Conservation (phyloP, 2,797 vertebrate species). For the Pachyuromys duprasi region DNA sequence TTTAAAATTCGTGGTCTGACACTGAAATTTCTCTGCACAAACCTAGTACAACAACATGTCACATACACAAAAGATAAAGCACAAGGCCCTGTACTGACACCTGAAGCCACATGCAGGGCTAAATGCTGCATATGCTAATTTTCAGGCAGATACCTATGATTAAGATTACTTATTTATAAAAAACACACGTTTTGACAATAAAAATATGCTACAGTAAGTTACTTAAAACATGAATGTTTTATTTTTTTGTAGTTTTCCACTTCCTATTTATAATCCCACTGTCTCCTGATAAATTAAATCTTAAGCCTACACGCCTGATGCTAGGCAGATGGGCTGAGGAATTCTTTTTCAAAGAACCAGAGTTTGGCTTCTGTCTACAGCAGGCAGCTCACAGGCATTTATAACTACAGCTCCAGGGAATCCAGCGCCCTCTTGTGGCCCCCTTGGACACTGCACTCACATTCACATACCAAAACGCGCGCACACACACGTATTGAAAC, state of each 20-base stretch:
- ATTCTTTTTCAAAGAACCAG: not conserved
- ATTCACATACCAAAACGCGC: not conserved
- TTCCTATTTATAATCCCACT: not conserved
- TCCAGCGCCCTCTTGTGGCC: not conserved
- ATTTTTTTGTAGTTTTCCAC: not conserved
- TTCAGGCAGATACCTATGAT: not conserved
- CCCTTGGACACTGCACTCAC: not conserved
- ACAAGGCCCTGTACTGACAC: not conserved
- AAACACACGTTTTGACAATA: not conserved
- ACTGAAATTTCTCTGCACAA: not conserved
- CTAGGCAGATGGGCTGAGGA: not conserved
- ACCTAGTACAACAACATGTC: not conserved
- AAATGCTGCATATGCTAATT: not conserved
- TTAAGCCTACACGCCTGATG: not conserved
- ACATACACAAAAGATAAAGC: not conserved
- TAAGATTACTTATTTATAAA: not conserved
- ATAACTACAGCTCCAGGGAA: too few relatives aligned
- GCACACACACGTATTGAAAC: not conserved
- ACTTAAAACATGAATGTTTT: not conserved
- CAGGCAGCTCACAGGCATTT: not conserved
- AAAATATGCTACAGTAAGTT: not conserved
- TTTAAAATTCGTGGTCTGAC: not conserved
- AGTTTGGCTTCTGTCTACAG: not conserved
- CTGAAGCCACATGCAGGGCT: not conserved
- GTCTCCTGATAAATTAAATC: not conserved